phyloP scores from a whole-genome alignment of 2,797 vertebrate genomes.

The Catostomus latipinnis region DNA sequence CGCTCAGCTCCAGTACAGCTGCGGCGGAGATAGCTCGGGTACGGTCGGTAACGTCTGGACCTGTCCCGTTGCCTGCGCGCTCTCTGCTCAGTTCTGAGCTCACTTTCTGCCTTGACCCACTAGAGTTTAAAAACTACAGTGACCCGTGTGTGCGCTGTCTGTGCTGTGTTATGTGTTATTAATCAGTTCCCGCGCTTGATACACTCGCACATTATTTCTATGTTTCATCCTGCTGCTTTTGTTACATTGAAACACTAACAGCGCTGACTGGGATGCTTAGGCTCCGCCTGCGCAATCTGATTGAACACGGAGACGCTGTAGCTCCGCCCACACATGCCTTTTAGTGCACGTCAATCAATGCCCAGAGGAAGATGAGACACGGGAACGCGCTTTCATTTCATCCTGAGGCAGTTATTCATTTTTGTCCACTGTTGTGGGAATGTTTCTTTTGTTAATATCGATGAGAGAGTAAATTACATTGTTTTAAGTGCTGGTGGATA shows the following conservation, averaged over 20 bases:
- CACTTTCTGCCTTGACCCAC: constrained; percentile 70
- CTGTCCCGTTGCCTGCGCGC: constrained; percentile 60
- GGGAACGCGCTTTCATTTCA: constrained; percentile 45
- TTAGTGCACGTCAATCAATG: constrained; percentile 74
- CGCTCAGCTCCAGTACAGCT: constrained; percentile 35
- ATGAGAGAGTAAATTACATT: too few relatives aligned
- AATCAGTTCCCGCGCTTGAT: constrained; percentile 58
- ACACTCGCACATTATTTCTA: constrained; percentile 67
- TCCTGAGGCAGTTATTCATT: constrained; percentile 1
- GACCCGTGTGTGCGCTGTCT: constrained; percentile 56
- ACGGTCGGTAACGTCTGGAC: constrained; percentile 47
- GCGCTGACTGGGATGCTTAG: constrained; percentile 68
- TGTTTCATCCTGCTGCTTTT: constrained; percentile 84
- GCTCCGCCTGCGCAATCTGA: constrained; percentile 70
- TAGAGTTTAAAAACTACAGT: constrained; percentile 62
- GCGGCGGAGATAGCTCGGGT: constrained; percentile 76
- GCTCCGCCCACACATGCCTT: constrained; percentile 58
- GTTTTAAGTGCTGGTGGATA: too few relatives aligned
- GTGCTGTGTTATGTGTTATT: constrained; percentile 51
- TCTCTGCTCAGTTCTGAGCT: constrained; percentile 75
- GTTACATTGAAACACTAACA: constrained; percentile 80
- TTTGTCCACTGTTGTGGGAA: constrained; percentile 20
- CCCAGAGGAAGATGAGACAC: constrained; percentile 65
- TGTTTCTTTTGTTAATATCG: constrained; percentile 45
- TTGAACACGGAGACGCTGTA: neutral